Base-by-base conservation (phyloP, 2,113 vertebrate genomes). In the Phocoena sinus region DNA sequence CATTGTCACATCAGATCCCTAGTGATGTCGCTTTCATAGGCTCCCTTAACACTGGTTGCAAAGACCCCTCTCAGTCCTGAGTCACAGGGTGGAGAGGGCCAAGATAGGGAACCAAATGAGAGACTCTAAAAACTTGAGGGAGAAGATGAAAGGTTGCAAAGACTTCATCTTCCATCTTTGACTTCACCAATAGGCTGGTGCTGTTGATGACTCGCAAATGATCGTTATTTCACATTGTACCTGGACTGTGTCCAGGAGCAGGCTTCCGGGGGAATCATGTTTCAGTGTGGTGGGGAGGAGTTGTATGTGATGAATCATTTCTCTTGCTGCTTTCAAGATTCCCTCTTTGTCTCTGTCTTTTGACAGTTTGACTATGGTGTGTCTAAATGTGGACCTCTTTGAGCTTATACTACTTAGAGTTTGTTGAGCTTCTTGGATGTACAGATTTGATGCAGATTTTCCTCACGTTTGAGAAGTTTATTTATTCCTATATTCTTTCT, bases 211-310 rank as follows among this genome's bases (percentile, higher is more conserved):
- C 44, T 83, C 44, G 8, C 23, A 38, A 26, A 11, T 13, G 58
- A 96, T 74, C 97, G 47, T 97, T 70, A 96, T 83, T 71, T 96
- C 53, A 44, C 76, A 79, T 82, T 85, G 94, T 28, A 44, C 33
- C 44, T 80, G 53, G 81, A 33, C 15, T 13, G 36, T 44, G 62
- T 73, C 56, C 26, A 8, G 76, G 50, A 67, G 12, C 20, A 56
- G 50, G 14, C 36, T 44, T 74, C 96, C 38, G n/a, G 92, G 92
- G n/a, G 77, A 89, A 28, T 62, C 60, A 2, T 0, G 0, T 28
- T 33, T 36, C 21, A 3, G 12, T 12, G 28, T 31, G 31, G 17
- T 3, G 17, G 44, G 74, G 28, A 0, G 28, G 31, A 25, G 1
- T 44, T 8, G 11, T 23, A 14, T 28, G n/a, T 28, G 33, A 23